phyloP scores from a whole-genome alignment of 2,113 vertebrate genomes.

The Lutjanus erythropterus region DNA sequence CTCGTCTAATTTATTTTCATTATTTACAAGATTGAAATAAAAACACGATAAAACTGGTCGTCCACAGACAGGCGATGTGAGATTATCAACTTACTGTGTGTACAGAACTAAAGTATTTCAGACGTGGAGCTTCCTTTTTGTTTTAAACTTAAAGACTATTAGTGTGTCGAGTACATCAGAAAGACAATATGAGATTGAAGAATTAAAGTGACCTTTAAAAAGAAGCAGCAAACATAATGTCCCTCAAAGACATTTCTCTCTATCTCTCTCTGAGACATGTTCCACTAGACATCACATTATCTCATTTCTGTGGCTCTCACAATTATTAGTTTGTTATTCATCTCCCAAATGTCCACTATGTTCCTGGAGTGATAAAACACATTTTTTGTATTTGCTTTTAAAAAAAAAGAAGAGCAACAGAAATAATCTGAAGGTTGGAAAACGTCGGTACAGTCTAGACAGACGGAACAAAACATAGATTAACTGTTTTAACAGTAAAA shows the following conservation, averaged over 20 bases:
- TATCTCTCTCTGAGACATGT: slow-evolving; percentile 64
- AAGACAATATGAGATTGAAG: slow-evolving; percentile 78
- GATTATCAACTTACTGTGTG: slow-evolving; percentile 47
- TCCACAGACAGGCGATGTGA: slow-evolving; percentile 63
- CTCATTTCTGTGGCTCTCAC: slow-evolving; percentile 71
- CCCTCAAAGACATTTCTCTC: slow-evolving; percentile 78
- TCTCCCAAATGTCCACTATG: slow-evolving; percentile 70
- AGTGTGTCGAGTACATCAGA: slow-evolving; percentile 65
- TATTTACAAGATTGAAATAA: slow-evolving; percentile 85
- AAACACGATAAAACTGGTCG: slow-evolving; percentile 55
- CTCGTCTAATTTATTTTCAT: slow-evolving; percentile 79
- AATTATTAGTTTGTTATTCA: slow-evolving; percentile 57
- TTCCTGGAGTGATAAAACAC: slow-evolving; percentile 67
- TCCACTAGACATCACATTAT: slow-evolving; percentile 75
- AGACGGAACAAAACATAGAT: slow-evolving; percentile 69
- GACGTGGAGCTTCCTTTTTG: slow-evolving; percentile 55
- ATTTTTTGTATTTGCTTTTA: slow-evolving; percentile 68
- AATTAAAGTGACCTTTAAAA: slow-evolving; percentile 87
- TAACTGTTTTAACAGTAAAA: slow-evolving; percentile 88
- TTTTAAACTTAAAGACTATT: slow-evolving; percentile 62
- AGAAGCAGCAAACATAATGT: slow-evolving; percentile 86
- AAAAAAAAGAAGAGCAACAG: slow-evolving; percentile 67
- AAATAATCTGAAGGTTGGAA: slow-evolving; percentile 64
- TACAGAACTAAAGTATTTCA: slow-evolving; percentile 48
- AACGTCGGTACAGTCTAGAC: slow-evolving; percentile 74